Evolutionary conservation across 37 sponge, comb jelly and placozoan species (phyloP), one percentile per base, ranked within the genome.

Genomic region (Halisarca cf. caerulea): DNA sequence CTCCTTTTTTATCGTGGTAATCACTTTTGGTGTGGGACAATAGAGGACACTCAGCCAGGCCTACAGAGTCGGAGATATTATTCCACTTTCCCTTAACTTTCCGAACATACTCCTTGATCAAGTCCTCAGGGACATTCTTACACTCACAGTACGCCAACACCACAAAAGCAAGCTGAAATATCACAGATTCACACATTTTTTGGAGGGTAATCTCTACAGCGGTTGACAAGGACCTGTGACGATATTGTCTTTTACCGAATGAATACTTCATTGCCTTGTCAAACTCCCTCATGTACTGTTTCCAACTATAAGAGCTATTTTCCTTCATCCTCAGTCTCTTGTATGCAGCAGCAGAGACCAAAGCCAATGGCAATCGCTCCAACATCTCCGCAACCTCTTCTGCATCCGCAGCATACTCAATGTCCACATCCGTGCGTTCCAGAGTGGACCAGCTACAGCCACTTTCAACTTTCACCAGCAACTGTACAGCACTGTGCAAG

Each of bases 321-420:
- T 4, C 23, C 21, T 74, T 37, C 1, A 44, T 74, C 77, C 21
- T 74, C 38, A 37, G 24, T 38, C 36, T 74, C 45, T 74, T 74
- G 77, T 40, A 74, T 17, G 6, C 77, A 40, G 77, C 77, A 14
- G 43, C 77, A 20, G 77, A 40, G 43, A 74, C 77, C 44, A 74
- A 74, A 42, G 77, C 77, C 3, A 74, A 6, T 3, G 77, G 77
- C 21, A 74, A 40, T 23, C 39, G 18, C 24, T 40, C 42, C 45
- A 74, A 37, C 41, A 40, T 74, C 44, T 74, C 24, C 24, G 45
- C 77, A 20, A 74, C 18, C 45, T 37, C 24, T 37, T 40, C 24
- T 25, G 41, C 45, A 14, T 40, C 77, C 42, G 5, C 38, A 6
- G 11, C 6, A 47, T 47, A 47, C 11, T 47, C 51, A 47, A 11